Conservation (phyloP, 2,113 vertebrate genomes). For the Amia ocellicauda region DNA sequence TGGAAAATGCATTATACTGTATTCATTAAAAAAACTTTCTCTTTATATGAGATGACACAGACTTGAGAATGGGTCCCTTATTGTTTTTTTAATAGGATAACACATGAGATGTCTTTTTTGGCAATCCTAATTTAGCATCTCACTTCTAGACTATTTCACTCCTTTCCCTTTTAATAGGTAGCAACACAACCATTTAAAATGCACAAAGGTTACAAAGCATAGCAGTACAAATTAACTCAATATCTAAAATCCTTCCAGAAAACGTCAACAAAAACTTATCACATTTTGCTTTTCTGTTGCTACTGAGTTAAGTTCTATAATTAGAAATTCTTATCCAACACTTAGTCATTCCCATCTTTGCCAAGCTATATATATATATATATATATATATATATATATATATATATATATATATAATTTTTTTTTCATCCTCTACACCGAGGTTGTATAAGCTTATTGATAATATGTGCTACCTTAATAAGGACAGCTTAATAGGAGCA, state of each 20-base stretch:
- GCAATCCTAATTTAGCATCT: not conserved
- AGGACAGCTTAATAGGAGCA: slow-evolving; percentile 19
- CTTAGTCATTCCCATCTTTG: slow-evolving; percentile 7
- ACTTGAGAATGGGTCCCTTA: too few species aligned
- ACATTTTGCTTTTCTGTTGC: slow-evolving; percentile 11
- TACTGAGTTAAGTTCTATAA: slow-evolving; percentile 23
- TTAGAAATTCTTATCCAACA: slow-evolving; percentile 15
- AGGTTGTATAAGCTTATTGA: slow-evolving; percentile 22
- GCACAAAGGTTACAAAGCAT: too few species aligned
- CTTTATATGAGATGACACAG: too few species aligned
- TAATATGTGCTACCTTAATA: slow-evolving; percentile 15
- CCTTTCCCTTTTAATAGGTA: slow-evolving; percentile 13
- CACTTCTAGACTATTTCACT: slow-evolving; percentile 14
- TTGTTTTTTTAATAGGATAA: too few species aligned
- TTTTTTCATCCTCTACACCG: too few species aligned
- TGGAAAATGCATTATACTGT: too few species aligned
- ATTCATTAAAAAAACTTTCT: too few species aligned
- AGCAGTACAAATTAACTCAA: slow-evolving; percentile 13
- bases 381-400: too few species aligned
- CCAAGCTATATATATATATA: slow-evolving; percentile 7
- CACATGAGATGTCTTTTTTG: too few species aligned
- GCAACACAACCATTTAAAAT: not conserved
- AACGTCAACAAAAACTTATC: slow-evolving; percentile 17
- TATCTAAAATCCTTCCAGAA: slow-evolving; percentile 1
- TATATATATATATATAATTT: too few species aligned